Conservation (phyloP, 2,888 invertebrate genomes). For the Nemotelus nigrinus region DNA sequence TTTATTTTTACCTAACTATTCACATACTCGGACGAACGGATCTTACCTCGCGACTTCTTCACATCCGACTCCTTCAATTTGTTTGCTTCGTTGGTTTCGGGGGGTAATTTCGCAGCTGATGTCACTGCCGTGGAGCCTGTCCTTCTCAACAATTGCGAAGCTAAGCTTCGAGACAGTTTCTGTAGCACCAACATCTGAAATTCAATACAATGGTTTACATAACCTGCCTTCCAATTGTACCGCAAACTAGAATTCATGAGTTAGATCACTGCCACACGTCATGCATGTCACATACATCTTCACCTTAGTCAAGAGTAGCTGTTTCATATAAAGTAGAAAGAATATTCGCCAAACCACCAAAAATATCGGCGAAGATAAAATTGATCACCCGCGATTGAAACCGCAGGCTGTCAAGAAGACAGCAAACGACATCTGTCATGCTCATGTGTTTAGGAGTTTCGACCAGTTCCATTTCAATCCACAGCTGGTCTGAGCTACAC, state of each 20-base stretch:
- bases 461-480: background rate
- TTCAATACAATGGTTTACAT: conserved; percentile 48
- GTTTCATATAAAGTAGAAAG: background rate
- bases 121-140: conserved; percentile 45
- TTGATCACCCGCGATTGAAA: conserved; percentile 33
- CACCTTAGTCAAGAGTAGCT: background rate
- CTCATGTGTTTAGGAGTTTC: conserved; percentile 1
- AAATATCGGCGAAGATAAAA: conserved; percentile 26
- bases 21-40: background rate
- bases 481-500: background rate
- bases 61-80: conserved; percentile 44
- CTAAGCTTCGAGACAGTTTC: conserved; percentile 57
- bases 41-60: conserved; percentile 55
- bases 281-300: too few relatives aligned
- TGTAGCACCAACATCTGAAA: conserved; percentile 61
- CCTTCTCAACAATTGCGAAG: conserved; percentile 55
- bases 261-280: too few relatives aligned
- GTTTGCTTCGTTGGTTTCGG: conserved; percentile 8
- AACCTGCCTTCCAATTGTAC: conserved; percentile 17
- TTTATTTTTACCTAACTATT: background rate
- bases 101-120: conserved; percentile 42
- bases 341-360: conserved; percentile 16
- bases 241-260: too few relatives aligned
- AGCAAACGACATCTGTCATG: background rate
- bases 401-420: conserved; percentile 31